These are phyloP conservation scores for Octopus sinensis DNA, from an alignment of 1,140 invertebrate species.

Conservation along the genomic window DNA sequence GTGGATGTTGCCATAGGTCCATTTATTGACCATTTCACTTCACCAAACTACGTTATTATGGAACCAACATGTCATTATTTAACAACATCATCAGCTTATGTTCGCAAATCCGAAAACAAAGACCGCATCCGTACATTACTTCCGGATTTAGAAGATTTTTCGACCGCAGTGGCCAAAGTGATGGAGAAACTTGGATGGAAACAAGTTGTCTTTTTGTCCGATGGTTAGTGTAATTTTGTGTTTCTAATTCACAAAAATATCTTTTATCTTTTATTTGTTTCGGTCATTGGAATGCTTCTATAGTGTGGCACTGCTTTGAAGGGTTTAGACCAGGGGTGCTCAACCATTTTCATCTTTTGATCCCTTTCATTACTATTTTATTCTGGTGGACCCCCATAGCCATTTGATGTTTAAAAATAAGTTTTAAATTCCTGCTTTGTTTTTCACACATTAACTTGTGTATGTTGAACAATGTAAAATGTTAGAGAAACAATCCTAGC, in stretches of 20 bases:
- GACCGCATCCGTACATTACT: constrained; percentile 40
- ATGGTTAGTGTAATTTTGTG: constrained; percentile 31
- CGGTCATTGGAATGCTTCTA: no score
- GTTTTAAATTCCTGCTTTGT: no score
- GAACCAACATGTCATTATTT: constrained; percentile 37
- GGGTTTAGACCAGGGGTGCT: no score
- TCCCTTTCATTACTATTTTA: no score
- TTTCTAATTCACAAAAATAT: not conserved
- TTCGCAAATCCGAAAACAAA: constrained; percentile 32
- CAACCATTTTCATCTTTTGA: no score
- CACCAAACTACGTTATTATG: constrained; percentile 46
- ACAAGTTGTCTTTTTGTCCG: constrained; percentile 47
- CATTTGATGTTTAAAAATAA: no score
- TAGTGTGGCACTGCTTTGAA: no score
- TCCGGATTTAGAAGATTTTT: constrained; percentile 35
- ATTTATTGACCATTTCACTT: constrained; percentile 49
- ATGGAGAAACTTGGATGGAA: constrained; percentile 38
- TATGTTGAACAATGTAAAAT: no score
- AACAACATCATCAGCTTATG: constrained; percentile 38
- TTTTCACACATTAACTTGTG: no score
- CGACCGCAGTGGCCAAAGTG: constrained; percentile 38
- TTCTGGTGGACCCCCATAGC: no score
- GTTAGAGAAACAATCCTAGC: no score
- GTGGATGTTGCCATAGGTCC: constrained; percentile 46
- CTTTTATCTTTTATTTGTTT: no score